Evolutionary conservation across 2,797 vertebrate genomes (phyloP).

Genomic region (Lateolabrax maculatus): DNA sequence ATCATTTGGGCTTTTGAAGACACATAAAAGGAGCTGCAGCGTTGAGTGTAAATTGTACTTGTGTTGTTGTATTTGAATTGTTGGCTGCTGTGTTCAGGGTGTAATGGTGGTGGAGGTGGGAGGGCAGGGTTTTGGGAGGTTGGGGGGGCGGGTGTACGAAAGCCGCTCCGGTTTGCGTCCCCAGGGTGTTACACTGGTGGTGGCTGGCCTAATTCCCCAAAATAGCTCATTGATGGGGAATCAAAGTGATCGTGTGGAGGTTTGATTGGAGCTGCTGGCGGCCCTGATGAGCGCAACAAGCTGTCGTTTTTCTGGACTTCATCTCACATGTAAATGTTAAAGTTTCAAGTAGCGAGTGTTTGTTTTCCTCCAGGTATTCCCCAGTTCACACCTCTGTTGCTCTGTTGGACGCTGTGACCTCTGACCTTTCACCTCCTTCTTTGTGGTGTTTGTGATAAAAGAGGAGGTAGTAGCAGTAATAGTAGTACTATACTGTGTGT

Average conservation of each 20-base stretch:
- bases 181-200: slow-evolving; percentile 61
- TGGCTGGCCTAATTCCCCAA: slow-evolving; percentile 77
- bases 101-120: slow-evolving; percentile 28
- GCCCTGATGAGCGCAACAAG: not conserved
- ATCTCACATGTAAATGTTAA: not conserved
- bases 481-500: not conserved
- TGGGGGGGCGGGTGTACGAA: slow-evolving; percentile 26
- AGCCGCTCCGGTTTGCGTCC: slow-evolving; percentile 61
- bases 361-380: not conserved
- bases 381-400: not conserved
- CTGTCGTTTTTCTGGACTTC: not conserved
- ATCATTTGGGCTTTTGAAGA: slow-evolving; percentile 68
- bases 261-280: slow-evolving; percentile 23
- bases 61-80: slow-evolving; percentile 28
- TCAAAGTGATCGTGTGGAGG: slow-evolving; percentile 42
- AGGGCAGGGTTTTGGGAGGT: not conserved
- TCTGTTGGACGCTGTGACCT: not conserved
- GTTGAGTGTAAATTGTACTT: slow-evolving; percentile 33
- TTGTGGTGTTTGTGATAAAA: not conserved
- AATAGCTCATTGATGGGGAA: slow-evolving; percentile 78
- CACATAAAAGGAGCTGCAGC: slow-evolving; percentile 58
- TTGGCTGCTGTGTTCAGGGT: slow-evolving; percentile 25
- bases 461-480: not conserved
- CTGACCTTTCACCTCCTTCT: not conserved
- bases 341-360: not conserved